phyloP scores from a whole-genome alignment of 2,888 invertebrate genomes.

The Cordylochernes scorpioides region DNA sequence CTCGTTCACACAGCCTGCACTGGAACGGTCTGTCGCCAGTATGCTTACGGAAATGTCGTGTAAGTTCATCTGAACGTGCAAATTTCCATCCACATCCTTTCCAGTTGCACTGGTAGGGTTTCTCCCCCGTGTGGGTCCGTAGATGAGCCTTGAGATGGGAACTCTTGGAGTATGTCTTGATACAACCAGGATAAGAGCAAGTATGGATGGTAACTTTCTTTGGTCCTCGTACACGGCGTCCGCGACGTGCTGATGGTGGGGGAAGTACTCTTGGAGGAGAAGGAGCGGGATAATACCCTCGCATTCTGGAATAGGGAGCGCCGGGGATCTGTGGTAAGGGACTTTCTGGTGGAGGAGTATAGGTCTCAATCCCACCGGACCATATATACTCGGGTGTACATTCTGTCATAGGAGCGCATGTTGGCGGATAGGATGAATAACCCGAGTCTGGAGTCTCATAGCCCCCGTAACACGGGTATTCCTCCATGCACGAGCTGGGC shows the following conservation, averaged over 20 bases:
- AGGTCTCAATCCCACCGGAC: too few species aligned
- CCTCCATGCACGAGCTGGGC: too few species aligned
- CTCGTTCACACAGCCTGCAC: constrained; percentile 34
- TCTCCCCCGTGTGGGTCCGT: constrained; percentile 35
- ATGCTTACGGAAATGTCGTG: constrained; percentile 31
- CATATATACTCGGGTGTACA: too few species aligned
- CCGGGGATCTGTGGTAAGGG: too few species aligned
- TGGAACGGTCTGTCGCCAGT: constrained; percentile 36
- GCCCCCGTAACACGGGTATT: too few species aligned
- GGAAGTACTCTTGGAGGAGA: too few species aligned
- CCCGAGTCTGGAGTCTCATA: too few species aligned
- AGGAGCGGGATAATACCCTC: too few species aligned
- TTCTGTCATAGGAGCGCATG: too few species aligned
- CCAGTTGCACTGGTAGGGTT: constrained; percentile 36
- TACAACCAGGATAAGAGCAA: constrained; percentile 31
- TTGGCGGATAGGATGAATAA: too few species aligned
- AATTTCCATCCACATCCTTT: constrained; percentile 33
- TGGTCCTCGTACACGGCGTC: constrained; percentile 17
- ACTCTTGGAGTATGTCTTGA: constrained; percentile 33
- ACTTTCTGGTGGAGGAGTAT: too few species aligned
- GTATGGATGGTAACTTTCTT: constrained; percentile 29
- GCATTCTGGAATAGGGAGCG: too few species aligned
- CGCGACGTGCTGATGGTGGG: constrained; percentile 16
- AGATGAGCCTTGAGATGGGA: constrained; percentile 34
- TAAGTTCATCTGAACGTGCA: constrained; percentile 34